Evolutionary conservation across 1,140 invertebrate genomes (phyloP), one percentile per base, ranked within the genome.

Genomic region (Diabrotica virgifera): DNA sequence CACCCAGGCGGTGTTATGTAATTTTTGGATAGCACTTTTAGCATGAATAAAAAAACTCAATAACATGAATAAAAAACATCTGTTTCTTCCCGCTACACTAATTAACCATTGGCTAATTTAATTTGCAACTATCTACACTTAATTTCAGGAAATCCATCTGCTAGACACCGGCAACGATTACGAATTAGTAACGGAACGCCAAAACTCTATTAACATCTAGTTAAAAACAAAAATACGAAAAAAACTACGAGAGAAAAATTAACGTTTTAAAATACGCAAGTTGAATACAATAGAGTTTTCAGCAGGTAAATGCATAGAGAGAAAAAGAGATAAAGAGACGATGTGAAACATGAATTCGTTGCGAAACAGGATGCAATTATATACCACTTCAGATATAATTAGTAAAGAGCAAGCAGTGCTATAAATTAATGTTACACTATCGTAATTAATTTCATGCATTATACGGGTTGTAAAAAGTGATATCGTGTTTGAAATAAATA

Each of bases 301-400:
- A 46, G 40, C 40, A n/a, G 40, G 40, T 46, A 46, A 46, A 46
- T 46, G 40, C 40, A 8, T 0, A 46, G 8, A 11, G 11, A 46
- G 8, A 46, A n/a, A 46, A n/a, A 46, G 8, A 46, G 40, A 46
- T 10, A 10, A n/a, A 46, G n/a, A 56, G 36, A 63, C 46, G 35
- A 64, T 64, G 63, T 59, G 63, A 64, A 64, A 59, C 63, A 64
- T 59, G 57, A 52, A 38, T 52, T 52, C 58, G 52, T 62, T 66
- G 64, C 62, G 59, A 66, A 66, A 66, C 64, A 66, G 64, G 64
- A 66, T 66, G 64, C 64, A 66, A 66, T 66, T 66, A 66, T 61
- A 36, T 57, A 62, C 59, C 14, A 66, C 64, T 66, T 51, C 52
- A 58, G 57, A 50, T 13, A 62, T 66, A 61, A 66, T 66, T 66